Percentiles rank a stretch among this genome's conserved stretches.
Evolutionary conservation across 2,888 invertebrate genomes (phyloP).

Genomic region (Carpatolechia fugitivella): DNA sequence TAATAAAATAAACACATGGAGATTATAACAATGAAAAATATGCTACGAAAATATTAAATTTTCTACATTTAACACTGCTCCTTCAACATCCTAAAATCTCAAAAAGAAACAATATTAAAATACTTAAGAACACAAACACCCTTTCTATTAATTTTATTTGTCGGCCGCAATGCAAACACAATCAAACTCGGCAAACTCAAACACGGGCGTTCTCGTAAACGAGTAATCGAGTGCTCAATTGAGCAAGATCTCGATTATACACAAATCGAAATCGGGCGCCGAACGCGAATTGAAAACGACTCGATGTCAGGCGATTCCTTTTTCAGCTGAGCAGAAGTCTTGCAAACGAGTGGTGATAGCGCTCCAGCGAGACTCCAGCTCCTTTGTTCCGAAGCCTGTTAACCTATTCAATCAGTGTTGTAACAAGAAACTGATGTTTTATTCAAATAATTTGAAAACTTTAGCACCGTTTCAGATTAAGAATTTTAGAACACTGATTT

Average conservation of each 20-base stretch:
- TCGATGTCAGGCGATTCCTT: slow-evolving; percentile 38
- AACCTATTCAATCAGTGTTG: slow-evolving; percentile 13
- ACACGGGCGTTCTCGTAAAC: slow-evolving; percentile 68
- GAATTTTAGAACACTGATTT: background rate
- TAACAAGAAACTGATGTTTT: slow-evolving; percentile 11
- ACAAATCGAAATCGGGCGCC: slow-evolving; percentile 71
- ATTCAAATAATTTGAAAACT: slow-evolving; percentile 8
- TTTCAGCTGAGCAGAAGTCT: slow-evolving; percentile 13
- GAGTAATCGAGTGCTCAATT: slow-evolving; percentile 76
- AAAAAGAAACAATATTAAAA: background rate
- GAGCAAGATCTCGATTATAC: slow-evolving; percentile 75
- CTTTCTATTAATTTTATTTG: slow-evolving; percentile 53
- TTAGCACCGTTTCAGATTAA: background rate
- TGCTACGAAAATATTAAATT: too few species aligned
- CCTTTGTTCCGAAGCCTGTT: slow-evolving; percentile 29
- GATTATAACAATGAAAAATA: too few species aligned
- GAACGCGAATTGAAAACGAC: slow-evolving; percentile 62
- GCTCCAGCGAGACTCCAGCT: slow-evolving; percentile 16
- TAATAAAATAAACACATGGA: too few species aligned
- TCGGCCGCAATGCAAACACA: slow-evolving; percentile 66
- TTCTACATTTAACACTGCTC: too few species aligned
- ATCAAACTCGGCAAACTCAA: slow-evolving; percentile 74
- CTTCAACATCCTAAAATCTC: background rate
- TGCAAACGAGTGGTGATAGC: slow-evolving; percentile 24
- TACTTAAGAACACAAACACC: background rate